phyloP scores from a whole-genome alignment of 2,888 invertebrate species.

The Arctia plantaginis region DNA sequence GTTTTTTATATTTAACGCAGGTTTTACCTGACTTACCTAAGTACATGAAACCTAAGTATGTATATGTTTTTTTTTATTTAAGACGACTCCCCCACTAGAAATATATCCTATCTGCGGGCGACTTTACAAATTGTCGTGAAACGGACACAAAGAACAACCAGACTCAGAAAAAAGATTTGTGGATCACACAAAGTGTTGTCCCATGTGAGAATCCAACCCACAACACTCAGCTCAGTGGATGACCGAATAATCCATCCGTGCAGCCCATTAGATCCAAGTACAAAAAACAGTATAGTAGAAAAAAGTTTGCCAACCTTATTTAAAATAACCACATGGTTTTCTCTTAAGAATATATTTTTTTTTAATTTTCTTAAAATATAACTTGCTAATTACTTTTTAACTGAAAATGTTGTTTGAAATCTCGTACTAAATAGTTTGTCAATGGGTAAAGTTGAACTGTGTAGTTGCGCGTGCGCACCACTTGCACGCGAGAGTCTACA shows the following conservation, averaged over 20 bases:
- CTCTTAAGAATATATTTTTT: too few relatives aligned
- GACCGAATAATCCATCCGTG: background rate
- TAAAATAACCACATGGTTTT: too few relatives aligned
- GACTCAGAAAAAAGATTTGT: background rate
- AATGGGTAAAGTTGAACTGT: background rate
- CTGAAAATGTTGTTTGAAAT: background rate
- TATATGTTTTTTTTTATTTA: too few relatives aligned
- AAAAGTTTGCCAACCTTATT: too few relatives aligned
- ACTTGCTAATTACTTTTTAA: background rate
- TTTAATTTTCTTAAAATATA: background rate
- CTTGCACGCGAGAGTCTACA: slow-evolving; percentile 44
- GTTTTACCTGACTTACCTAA: too few relatives aligned
- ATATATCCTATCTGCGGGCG: too few relatives aligned
- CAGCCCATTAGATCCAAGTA: background rate
- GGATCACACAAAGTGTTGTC: background rate
- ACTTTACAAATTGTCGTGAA: too few relatives aligned
- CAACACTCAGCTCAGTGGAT: background rate
- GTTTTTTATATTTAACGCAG: too few relatives aligned
- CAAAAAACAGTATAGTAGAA: background rate
- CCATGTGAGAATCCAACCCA: background rate
- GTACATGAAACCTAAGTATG: too few relatives aligned
- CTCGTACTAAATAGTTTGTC: background rate
- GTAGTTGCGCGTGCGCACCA: slow-evolving; percentile 20
- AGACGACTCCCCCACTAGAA: too few relatives aligned
- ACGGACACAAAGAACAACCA: background rate